Conservation (phyloP, 2,797 vertebrate species). For the Phoeniculus purpureus region DNA sequence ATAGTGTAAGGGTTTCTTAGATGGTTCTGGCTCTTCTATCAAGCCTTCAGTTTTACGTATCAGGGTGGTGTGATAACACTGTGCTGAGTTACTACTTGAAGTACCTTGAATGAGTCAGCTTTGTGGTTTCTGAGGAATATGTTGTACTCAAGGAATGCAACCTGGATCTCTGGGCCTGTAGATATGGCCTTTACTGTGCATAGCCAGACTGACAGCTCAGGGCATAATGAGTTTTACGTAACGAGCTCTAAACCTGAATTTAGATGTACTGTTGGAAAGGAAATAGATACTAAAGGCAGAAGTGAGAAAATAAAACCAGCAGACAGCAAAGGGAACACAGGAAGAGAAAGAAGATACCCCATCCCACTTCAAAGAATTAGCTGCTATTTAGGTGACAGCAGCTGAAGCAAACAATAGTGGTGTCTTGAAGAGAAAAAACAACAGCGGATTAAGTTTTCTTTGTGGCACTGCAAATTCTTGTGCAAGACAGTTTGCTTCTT, state of each 20-base stretch:
- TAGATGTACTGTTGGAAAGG: not conserved
- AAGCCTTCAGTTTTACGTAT: not conserved
- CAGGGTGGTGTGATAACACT: not conserved
- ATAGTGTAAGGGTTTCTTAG: not conserved
- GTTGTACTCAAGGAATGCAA: conserved; percentile 7
- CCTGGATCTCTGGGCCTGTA: not conserved
- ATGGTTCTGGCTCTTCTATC: not conserved
- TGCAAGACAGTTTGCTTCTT: fast-evolving
- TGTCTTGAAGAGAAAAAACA: not conserved
- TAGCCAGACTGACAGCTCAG: not conserved
- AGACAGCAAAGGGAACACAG: not conserved
- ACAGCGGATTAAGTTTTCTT: not conserved
- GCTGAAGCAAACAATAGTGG: not conserved
- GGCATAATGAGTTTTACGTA: not conserved
- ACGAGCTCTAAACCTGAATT: not conserved
- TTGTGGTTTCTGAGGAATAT: conserved; percentile 41
- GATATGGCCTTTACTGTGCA: not conserved
- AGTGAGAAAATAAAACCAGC: not conserved
- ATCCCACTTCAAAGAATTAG: not conserved
- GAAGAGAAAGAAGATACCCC: not conserved
- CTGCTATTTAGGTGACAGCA: not conserved
- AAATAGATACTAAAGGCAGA: not conserved
- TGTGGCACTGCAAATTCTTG: not conserved
- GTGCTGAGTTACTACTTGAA: not conserved
- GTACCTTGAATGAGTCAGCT: conserved; percentile 8